Percentiles rank a stretch among this genome's conserved stretches.
phyloP scores from a whole-genome alignment of 2,888 invertebrate genomes.

The Pachymerium ferrugineum region DNA sequence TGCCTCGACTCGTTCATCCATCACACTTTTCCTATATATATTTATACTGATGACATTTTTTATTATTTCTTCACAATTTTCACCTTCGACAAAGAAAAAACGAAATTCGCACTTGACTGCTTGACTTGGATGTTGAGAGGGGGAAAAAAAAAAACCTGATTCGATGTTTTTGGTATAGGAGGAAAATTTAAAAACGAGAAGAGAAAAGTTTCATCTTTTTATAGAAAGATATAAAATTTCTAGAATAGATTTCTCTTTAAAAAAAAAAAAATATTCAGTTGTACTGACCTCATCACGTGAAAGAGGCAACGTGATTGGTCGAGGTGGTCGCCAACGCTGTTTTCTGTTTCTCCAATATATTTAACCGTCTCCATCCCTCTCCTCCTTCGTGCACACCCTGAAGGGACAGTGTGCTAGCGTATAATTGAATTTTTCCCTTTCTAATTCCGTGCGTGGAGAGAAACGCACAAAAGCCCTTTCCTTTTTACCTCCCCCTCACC shows the following conservation, averaged over 20 bases:
- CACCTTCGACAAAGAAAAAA: not conserved
- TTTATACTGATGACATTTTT: constrained; percentile 8
- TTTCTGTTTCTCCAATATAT: constrained; percentile 4
- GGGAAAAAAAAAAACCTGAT: too few relatives aligned
- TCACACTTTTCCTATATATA: too few relatives aligned
- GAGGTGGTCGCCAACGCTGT: not conserved
- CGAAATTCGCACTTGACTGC: not conserved
- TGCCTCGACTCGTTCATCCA: constrained; percentile 5
- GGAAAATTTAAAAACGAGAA: too few relatives aligned
- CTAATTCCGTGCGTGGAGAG: constrained; percentile 15
- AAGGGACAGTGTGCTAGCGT: constrained; percentile 18
- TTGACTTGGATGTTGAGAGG: not conserved
- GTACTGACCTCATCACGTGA: constrained; percentile 16
- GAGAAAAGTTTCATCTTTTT: too few relatives aligned
- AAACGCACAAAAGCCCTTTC: not conserved
- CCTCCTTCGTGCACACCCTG: constrained; percentile 2
- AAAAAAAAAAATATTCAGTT: not conserved
- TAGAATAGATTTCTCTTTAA: too few relatives aligned
- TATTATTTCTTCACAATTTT: not conserved
- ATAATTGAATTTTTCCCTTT: constrained; percentile 21
- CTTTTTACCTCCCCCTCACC: not conserved
- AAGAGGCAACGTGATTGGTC: not conserved
- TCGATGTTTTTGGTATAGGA: not conserved
- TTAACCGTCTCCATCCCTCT: not conserved
- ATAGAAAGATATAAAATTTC: too few relatives aligned